Conservation (phyloP, 2,888 invertebrate species). For the Tenthredo distinguenda region DNA sequence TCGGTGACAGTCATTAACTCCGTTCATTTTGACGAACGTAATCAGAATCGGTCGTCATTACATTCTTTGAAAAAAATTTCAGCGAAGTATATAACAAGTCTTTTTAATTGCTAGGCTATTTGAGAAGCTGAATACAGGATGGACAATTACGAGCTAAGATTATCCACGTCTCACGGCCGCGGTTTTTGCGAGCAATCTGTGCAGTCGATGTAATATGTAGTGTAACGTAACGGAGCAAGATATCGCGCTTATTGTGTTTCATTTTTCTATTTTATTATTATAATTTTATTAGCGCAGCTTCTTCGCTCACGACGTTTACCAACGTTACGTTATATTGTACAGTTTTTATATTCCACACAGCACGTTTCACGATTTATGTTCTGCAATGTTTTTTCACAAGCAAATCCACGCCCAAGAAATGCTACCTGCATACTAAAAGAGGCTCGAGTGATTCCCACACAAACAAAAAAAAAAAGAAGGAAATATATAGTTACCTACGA, state of each 20-base stretch:
- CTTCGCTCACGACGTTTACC: neutral
- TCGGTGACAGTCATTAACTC: neutral
- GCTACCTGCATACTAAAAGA: slow-evolving; percentile 26
- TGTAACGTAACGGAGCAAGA: neutral
- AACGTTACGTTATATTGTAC: neutral
- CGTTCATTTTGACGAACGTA: neutral
- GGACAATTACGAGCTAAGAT: neutral
- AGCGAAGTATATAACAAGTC: neutral
- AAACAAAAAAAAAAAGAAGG: neutral
- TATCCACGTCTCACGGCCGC: neutral
- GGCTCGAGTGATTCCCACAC: slow-evolving; percentile 13
- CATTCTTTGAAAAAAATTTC: neutral
- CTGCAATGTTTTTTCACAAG: slow-evolving; percentile 3
- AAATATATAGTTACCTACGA: neutral
- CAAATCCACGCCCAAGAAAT: slow-evolving; percentile 2
- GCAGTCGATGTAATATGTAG: neutral
- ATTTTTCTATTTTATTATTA: neutral
- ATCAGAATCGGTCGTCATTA: neutral
- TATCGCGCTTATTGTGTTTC: neutral
- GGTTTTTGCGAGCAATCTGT: neutral
- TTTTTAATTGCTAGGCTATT: neutral
- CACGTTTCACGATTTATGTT: slow-evolving; percentile 13
- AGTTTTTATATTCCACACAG: slow-evolving; percentile 5
- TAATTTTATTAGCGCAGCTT: neutral
- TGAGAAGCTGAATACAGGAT: neutral